A percentile compares a stretch with the other conserved stretches of the same genome.
Evolutionary conservation across 2,113 vertebrate genomes (phyloP).

Genomic region (Megaceryle maxima): DNA sequence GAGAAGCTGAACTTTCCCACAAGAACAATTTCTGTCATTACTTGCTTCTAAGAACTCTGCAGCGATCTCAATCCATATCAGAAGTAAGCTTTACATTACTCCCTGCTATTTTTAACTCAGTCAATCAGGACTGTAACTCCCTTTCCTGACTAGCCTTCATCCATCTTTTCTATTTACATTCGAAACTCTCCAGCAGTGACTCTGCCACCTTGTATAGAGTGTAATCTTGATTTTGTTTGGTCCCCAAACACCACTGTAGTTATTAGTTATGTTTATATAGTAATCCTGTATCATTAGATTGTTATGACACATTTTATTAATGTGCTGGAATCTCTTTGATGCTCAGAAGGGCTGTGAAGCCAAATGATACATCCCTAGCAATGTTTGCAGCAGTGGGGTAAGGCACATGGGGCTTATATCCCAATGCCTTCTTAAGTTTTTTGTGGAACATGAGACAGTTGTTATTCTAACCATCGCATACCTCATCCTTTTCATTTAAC

Average conservation of each 20-base stretch:
- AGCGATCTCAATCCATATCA: background rate
- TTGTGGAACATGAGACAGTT: constrained; percentile 1
- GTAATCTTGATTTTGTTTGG: background rate
- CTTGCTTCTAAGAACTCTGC: background rate
- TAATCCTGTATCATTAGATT: background rate
- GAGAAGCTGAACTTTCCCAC: background rate
- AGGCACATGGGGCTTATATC: background rate
- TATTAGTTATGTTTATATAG: background rate
- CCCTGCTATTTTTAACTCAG: background rate
- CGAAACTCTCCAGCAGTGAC: background rate
- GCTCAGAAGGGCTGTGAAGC: background rate
- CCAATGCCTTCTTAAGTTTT: background rate
- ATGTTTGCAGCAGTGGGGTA: background rate
- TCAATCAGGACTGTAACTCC: background rate
- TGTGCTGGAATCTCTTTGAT: background rate
- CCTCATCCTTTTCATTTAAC: background rate
- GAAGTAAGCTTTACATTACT: background rate
- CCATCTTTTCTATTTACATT: background rate
- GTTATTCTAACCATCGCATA: background rate
- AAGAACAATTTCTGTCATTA: background rate
- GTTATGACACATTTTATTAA: background rate
- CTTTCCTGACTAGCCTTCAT: background rate
- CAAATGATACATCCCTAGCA: background rate
- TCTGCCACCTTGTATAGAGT: background rate
- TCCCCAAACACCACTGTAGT: background rate